A percentile compares a stretch with the other conserved stretches of the same genome.
Evolutionary conservation across 2,888 invertebrate genomes (phyloP).

Genomic region (Campopleginae sp.): DNA sequence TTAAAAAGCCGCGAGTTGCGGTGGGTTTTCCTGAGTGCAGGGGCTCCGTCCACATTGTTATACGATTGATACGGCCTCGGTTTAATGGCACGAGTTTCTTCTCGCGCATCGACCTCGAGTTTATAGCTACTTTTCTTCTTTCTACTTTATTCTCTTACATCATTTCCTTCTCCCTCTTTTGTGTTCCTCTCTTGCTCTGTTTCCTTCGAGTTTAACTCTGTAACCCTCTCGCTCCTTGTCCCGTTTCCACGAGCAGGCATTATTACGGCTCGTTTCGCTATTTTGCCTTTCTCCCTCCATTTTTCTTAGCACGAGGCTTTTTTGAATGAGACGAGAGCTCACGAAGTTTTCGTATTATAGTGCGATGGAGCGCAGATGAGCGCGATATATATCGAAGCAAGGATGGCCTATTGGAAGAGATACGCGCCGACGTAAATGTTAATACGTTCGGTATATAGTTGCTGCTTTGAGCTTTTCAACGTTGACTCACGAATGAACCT

Average conservation of each 20-base stretch:
- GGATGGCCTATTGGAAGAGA: conserved; percentile 5
- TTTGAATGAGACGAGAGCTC: neutral
- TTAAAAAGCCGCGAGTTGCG: conserved; percentile 62
- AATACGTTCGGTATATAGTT: conserved; percentile 1
- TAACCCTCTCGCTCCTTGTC: neutral
- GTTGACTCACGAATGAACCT: conserved; percentile 12
- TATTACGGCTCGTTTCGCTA: neutral
- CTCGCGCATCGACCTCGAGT: conserved; percentile 31
- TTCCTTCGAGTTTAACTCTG: conserved; percentile 3
- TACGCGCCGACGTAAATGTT: neutral
- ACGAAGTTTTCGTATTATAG: neutral
- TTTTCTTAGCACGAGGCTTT: neutral
- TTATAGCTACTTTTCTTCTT: conserved; percentile 6
- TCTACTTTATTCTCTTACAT: conserved; percentile 41
- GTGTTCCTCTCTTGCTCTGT: neutral
- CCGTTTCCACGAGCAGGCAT: neutral
- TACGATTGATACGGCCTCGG: conserved; percentile 65
- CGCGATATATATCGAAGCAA: neutral
- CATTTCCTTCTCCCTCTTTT: conserved; percentile 17
- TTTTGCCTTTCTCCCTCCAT: neutral
- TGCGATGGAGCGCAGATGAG: neutral
- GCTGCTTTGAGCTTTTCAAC: neutral
- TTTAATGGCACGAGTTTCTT: conserved; percentile 66
- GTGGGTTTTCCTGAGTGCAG: conserved; percentile 54
- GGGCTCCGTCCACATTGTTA: conserved; percentile 58